phyloP scores from a whole-genome alignment of 2,797 vertebrate genomes.

The Miichthys miiuy region DNA sequence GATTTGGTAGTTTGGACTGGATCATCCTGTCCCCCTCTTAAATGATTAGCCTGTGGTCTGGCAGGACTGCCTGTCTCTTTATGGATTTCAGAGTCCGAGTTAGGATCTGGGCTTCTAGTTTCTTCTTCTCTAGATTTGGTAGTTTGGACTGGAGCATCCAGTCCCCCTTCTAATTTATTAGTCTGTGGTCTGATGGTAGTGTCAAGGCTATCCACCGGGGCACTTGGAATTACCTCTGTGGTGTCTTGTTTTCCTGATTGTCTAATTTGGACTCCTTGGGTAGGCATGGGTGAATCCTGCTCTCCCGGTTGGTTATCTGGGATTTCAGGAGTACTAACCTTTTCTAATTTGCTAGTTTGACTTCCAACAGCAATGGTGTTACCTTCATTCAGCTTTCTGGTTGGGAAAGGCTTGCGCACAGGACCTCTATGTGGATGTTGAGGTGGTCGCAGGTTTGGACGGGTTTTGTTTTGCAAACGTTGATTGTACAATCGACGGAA shows the following conservation, averaged over 20 bases:
- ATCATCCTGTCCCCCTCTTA: constrained; percentile 3
- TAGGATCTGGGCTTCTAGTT: constrained; percentile 10
- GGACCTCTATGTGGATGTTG: constrained; percentile 48
- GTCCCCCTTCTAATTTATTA: constrained; percentile 7
- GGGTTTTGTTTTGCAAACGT: constrained; percentile 67
- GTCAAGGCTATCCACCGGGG: neutral
- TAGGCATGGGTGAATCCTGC: constrained; percentile 6
- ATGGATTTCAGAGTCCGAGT: neutral
- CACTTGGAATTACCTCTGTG: constrained; percentile 2
- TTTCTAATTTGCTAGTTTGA: constrained; percentile 31
- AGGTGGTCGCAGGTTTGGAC: constrained; percentile 42
- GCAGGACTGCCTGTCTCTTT: neutral
- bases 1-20: neutral
- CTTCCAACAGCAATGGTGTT: neutral
- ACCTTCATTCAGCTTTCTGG: constrained; percentile 40
- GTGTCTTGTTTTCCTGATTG: constrained; percentile 19
- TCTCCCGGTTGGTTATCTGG: constrained; percentile 1
- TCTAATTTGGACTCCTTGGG: constrained; percentile 5
- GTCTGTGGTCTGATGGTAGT: constrained; percentile 6
- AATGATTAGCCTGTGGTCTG: constrained; percentile 13
- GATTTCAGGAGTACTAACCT: neutral
- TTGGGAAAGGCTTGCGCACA: constrained; percentile 33
- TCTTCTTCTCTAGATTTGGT: constrained; percentile 13
- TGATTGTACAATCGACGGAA: constrained; percentile 19
- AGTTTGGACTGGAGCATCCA: neutral